phyloP scores from a whole-genome alignment of 2,113 vertebrate species.

The Salvelinus sp. region DNA sequence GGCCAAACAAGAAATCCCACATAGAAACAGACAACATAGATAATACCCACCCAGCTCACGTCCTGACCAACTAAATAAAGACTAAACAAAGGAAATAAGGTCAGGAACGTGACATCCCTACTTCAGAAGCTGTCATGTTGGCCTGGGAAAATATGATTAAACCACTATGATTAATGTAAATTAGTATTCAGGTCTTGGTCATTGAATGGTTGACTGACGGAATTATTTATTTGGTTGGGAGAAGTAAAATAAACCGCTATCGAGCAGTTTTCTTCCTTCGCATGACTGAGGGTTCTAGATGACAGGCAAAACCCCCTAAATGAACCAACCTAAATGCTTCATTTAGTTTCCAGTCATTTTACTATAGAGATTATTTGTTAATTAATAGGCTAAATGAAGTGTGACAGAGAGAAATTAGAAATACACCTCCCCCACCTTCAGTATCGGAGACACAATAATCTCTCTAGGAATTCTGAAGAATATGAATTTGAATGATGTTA shows the following conservation, averaged over 20 bases:
- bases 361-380: conserved; percentile 1
- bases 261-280: neutral
- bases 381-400: conserved; percentile 13
- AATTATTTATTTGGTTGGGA: neutral
- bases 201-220: neutral
- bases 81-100: too few species aligned
- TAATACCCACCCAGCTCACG: too few species aligned
- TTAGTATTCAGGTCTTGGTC: neutral
- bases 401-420: conserved; percentile 3
- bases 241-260: neutral
- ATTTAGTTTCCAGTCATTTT: neutral
- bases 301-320: neutral
- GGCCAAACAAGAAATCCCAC: too few species aligned
- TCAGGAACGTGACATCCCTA: too few species aligned
- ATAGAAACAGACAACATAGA: too few species aligned
- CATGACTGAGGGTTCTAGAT: neutral
- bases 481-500: neutral
- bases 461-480: neutral
- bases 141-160: too few species aligned
- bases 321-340: conserved; percentile 2
- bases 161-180: too few species aligned
- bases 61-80: too few species aligned
- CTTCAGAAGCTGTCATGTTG: too few species aligned
- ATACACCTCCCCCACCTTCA: neutral
- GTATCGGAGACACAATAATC: neutral